Base-by-base conservation (phyloP, 1,140 invertebrate species). In the Drosophila novamexicana region DNA sequence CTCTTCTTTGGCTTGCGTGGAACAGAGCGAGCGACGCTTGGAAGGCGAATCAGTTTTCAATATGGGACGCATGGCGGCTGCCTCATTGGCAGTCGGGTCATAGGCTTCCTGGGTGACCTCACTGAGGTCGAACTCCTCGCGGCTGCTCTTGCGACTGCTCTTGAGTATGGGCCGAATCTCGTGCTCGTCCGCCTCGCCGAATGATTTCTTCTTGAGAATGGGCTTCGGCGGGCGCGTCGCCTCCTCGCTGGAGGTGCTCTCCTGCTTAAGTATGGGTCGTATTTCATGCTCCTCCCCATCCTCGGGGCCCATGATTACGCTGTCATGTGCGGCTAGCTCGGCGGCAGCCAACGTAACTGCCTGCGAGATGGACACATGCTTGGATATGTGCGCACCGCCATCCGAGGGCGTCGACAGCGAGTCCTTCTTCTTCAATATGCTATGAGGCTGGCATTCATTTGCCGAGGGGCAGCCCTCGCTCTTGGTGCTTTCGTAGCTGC, bases 121-220 rank as follows among this genome's bases (percentile, higher is more conserved):
- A 50, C 69, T 67, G 32, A 89, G 34, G 52, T 91, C 91, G 44
- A 91, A 91, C 65, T 92, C 92, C 61, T 92, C 91, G 32, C 92
- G 81, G 5, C 95, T 95, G 62, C 94, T 93, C 73, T 95, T 95
- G 76, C 94, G 94, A 0, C 95, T 94, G 18, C 94, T 94, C 92
- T 97, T 98, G 1, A 98, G 92, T 67, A 98, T 98, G 10, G 97
- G 96, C 16, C 91, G 86, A 45, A 92, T 92, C 67, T 95, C 93
- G 1, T 89, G 88, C 79, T 97, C 96, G 62, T 97, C 96, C 6
- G 95, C 95, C 77, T 97, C 97, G 0, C 95, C 95, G 54, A 95
- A 96, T 0, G 95, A 95, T 88, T 97, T 97, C 90, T 97, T 97
- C 83, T 97, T 97, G 7, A 97, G 84, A 84, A 97, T 97, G 1